These are phyloP conservation scores for Ectemnius lituratus DNA, from an alignment of 2,888 invertebrate genomes.

Conservation along the genomic window DNA sequence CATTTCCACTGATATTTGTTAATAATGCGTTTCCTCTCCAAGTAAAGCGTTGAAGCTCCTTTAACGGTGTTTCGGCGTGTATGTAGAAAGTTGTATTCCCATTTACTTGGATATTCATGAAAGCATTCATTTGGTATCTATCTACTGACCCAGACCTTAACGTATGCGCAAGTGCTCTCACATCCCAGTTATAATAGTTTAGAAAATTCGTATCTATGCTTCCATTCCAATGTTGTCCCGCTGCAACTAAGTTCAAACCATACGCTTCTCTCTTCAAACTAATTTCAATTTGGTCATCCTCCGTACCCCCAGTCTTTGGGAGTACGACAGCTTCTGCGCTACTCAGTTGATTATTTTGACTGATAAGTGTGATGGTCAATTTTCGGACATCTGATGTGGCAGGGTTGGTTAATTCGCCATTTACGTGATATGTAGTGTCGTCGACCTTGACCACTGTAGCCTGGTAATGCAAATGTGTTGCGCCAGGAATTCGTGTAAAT, in stretches of 20 bases:
- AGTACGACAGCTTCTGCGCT: conserved; percentile 42
- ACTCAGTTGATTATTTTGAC: conserved; percentile 31
- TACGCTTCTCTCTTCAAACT: conserved; percentile 56
- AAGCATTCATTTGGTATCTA: conserved; percentile 58
- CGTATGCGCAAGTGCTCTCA: conserved; percentile 37
- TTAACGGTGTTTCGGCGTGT: conserved; percentile 76
- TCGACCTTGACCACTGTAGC: conserved; percentile 58
- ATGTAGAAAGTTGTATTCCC: conserved; percentile 72
- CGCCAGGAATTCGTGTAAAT: conserved; percentile 50
- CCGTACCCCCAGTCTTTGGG: conserved; percentile 28
- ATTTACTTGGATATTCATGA: conserved; percentile 66
- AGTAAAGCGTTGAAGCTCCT: conserved; percentile 75
- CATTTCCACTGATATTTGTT: conserved; percentile 68
- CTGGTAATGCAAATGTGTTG: conserved; percentile 59
- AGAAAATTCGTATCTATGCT: conserved; percentile 55
- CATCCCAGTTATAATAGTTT: conserved; percentile 71
- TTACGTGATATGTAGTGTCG: conserved; percentile 48
- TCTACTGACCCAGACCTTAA: neutral
- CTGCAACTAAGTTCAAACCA: conserved; percentile 44
- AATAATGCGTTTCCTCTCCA: conserved; percentile 74
- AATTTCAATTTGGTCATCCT: conserved; percentile 40
- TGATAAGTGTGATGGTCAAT: conserved; percentile 44
- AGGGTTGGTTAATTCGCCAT: conserved; percentile 64
- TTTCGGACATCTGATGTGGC: conserved; percentile 35
- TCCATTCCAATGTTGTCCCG: conserved; percentile 49